phyloP scores from a whole-genome alignment of 1,140 invertebrate species.

The Leptinotarsa defecta region DNA sequence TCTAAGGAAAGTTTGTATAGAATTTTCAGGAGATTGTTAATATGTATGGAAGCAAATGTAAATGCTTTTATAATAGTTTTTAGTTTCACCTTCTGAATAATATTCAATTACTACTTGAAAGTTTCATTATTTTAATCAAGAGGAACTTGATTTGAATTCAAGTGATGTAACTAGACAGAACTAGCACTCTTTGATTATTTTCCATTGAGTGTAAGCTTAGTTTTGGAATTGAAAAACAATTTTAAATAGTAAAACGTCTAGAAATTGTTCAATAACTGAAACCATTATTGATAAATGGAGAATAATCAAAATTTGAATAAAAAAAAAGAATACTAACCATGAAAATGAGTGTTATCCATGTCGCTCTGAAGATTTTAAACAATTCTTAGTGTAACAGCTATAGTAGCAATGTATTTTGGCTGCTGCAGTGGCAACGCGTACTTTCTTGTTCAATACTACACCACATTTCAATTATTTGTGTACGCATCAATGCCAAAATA shows the following conservation, averaged over 20 bases:
- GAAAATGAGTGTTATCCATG: slow-evolving; percentile 49
- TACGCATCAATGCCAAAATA: slow-evolving; percentile 8
- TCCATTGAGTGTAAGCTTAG: not conserved
- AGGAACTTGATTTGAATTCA: too few species aligned
- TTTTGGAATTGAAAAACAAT: not conserved
- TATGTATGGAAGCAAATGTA: too few species aligned
- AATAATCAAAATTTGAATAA: slow-evolving; percentile 10
- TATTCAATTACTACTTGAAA: too few species aligned
- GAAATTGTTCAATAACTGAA: not conserved
- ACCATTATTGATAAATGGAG: not conserved
- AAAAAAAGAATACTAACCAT: slow-evolving; percentile 54
- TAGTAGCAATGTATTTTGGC: slow-evolving; percentile 53
- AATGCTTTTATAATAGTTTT: too few species aligned
- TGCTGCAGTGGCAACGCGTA: slow-evolving; percentile 51
- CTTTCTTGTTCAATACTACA: slow-evolving; percentile 29
- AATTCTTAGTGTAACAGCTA: slow-evolving; percentile 51
- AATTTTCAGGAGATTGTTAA: too few species aligned
- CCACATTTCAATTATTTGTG: slow-evolving; percentile 11
- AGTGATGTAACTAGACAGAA: not conserved
- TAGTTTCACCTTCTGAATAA: too few species aligned
- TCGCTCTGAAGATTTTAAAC: slow-evolving; percentile 39
- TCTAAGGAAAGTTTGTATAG: too few species aligned
- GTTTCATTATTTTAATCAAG: too few species aligned
- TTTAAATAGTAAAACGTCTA: too few species aligned
- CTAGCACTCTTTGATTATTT: not conserved